Evolutionary conservation across 92 coral and sea anemone species (phyloP).

Genomic region (Porites divaricata): DNA sequence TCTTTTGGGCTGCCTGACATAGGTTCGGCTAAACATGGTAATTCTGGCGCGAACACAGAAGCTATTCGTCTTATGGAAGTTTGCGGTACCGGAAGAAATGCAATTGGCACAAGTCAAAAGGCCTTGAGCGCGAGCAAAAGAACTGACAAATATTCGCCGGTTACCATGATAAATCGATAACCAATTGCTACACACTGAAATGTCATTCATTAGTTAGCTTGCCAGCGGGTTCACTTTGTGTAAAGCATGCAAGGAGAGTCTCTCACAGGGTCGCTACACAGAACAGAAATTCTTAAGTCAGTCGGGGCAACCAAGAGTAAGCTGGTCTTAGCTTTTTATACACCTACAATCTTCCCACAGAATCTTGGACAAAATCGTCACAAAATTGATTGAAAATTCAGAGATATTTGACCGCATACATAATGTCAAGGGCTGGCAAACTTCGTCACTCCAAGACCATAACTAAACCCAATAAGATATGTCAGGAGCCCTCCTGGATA

Average conservation of each 20-base stretch:
- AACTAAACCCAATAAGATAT: too few species aligned
- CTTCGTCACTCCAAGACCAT: too few species aligned
- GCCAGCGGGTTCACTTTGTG: constrained; percentile 17
- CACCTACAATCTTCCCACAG: too few species aligned
- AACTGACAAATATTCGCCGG: neutral
- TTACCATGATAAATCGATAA: too few species aligned
- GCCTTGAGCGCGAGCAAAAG: neutral
- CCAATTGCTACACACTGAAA: neutral
- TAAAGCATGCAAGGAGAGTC: neutral
- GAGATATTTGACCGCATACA: too few species aligned
- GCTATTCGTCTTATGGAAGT: neutral
- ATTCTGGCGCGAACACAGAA: neutral
- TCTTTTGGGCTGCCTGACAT: constrained; percentile 9
- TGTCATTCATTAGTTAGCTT: constrained; percentile 30
- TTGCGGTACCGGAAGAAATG: neutral
- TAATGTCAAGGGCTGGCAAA: too few species aligned
- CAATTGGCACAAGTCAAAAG: neutral
- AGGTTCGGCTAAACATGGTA: constrained; percentile 27
- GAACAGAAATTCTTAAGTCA: neutral
- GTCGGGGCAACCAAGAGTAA: neutral
- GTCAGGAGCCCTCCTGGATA: too few species aligned
- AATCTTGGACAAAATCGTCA: too few species aligned
- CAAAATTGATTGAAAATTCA: too few species aligned
- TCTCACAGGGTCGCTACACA: neutral
- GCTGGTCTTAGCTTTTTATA: too few species aligned